These are phyloP conservation scores for Xiphias gladius DNA, from an alignment of 2,113 vertebrate genomes.

Conservation along the genomic window DNA sequence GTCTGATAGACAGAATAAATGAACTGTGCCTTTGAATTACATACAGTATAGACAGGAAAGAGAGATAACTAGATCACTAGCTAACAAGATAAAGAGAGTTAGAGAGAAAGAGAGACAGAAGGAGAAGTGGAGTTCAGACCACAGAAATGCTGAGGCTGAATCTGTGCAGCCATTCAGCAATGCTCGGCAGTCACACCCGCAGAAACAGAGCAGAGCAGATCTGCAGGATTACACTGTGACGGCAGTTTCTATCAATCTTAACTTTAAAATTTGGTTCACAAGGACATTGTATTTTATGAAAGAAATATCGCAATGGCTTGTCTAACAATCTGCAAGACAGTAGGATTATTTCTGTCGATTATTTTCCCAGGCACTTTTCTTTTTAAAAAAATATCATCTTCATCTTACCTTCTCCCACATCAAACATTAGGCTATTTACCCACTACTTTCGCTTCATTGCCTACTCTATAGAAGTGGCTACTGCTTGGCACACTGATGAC, in stretches of 20 bases:
- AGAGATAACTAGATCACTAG: conserved; percentile 29
- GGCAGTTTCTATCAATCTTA: neutral
- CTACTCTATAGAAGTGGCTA: too few relatives aligned
- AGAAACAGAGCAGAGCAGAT: conserved; percentile 15
- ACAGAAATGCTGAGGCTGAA: conserved; percentile 74
- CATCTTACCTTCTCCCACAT: too few relatives aligned
- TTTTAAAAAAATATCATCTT: too few relatives aligned
- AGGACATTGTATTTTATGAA: neutral
- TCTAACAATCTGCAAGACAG: neutral
- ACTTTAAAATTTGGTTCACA: neutral
- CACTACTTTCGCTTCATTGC: too few relatives aligned
- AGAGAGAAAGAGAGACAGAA: conserved; percentile 26
- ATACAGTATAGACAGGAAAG: neutral
- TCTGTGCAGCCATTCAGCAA: conserved; percentile 56
- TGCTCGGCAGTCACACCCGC: conserved; percentile 59
- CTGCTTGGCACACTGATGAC: too few relatives aligned
- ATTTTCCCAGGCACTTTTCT: neutral
- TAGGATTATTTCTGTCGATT: neutral
- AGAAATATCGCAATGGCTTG: neutral
- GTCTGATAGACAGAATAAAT: neutral
- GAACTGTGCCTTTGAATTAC: neutral
- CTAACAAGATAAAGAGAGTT: conserved; percentile 18
- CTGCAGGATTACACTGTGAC: neutral
- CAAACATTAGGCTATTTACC: too few relatives aligned
- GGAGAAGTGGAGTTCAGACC: conserved; percentile 66